Evolutionary conservation across 2,888 invertebrate genomes (phyloP).

Genomic region (Ennomos quercinarius): DNA sequence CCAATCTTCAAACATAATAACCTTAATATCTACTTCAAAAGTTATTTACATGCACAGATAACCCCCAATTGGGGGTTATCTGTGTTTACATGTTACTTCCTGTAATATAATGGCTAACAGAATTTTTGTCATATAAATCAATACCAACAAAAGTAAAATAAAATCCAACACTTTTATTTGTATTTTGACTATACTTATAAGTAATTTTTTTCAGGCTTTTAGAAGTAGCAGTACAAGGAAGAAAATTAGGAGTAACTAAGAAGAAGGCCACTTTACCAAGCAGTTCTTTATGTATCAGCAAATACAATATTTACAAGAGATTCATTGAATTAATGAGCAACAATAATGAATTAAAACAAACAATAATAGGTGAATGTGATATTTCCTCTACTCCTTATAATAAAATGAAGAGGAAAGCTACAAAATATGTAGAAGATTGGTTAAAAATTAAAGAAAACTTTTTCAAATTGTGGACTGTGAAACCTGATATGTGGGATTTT

Average conservation of each 20-base stretch:
- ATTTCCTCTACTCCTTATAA: slow-evolving; percentile 60
- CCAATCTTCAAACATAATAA: no score
- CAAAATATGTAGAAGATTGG: slow-evolving; percentile 68
- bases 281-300: slow-evolving; percentile 81
- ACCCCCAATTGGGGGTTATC: no score
- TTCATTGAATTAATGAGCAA: slow-evolving; percentile 73
- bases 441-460: slow-evolving; percentile 68
- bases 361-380: slow-evolving; percentile 44
- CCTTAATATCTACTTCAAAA: no score
- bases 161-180: no score
- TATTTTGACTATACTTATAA: no score
- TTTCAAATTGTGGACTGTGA: slow-evolving; percentile 85
- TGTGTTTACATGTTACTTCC: no score
- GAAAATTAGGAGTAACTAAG: slow-evolving; percentile 91
- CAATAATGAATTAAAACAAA: slow-evolving; percentile 51
- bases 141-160: no score
- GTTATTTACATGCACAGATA: no score
- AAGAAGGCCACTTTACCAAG: slow-evolving; percentile 77
- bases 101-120: no score
- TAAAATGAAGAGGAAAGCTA: slow-evolving; percentile 70
- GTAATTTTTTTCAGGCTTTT: slow-evolving; percentile 77
- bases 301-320: slow-evolving; percentile 79
- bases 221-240: slow-evolving; percentile 92
- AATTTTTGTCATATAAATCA: no score
- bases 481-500: slow-evolving; percentile 81